These are phyloP conservation scores for Sandelia bainsii DNA, from an alignment of 2,797 vertebrate genomes.

Conservation along the genomic window DNA sequence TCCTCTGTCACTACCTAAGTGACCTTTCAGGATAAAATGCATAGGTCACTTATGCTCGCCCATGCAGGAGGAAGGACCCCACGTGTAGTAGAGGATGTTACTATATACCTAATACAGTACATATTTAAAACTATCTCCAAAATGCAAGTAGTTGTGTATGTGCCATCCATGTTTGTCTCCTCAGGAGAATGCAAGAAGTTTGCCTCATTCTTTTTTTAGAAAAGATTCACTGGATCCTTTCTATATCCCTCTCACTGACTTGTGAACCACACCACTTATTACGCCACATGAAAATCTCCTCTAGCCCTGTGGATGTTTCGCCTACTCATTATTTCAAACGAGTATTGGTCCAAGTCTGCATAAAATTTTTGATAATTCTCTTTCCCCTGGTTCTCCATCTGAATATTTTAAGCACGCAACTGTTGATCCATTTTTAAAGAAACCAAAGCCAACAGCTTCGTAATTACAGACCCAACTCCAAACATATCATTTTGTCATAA, in stretches of 20 bases:
- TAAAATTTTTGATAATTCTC: conserved; percentile 20
- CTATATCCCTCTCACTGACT: no score
- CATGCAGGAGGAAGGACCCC: neutral
- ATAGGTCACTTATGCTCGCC: neutral
- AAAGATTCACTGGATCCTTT: no score
- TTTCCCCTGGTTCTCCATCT: conserved; percentile 22
- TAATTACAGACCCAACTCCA: neutral
- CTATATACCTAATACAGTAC: no score
- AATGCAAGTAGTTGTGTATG: no score
- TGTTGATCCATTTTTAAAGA: conserved; percentile 44
- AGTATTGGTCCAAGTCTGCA: conserved; percentile 20
- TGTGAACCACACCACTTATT: no score
- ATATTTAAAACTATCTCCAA: no score
- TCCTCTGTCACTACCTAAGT: conserved; percentile 5
- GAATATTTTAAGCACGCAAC: conserved; percentile 17
- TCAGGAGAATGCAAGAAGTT: no score
- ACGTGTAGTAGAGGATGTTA: neutral
- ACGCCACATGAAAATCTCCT: conserved; percentile 14
- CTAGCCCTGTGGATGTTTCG: conserved; percentile 35
- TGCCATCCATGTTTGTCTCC: no score
- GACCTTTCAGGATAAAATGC: conserved; percentile 12
- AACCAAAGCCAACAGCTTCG: conserved; percentile 23
- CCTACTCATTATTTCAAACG: conserved; percentile 28
- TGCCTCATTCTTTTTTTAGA: no score
- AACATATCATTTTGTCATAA: neutral